Percentiles rank a stretch among this genome's conserved stretches.
Evolutionary conservation across 2,797 vertebrate genomes (phyloP).

Genomic region (Cyclura pinguis): DNA sequence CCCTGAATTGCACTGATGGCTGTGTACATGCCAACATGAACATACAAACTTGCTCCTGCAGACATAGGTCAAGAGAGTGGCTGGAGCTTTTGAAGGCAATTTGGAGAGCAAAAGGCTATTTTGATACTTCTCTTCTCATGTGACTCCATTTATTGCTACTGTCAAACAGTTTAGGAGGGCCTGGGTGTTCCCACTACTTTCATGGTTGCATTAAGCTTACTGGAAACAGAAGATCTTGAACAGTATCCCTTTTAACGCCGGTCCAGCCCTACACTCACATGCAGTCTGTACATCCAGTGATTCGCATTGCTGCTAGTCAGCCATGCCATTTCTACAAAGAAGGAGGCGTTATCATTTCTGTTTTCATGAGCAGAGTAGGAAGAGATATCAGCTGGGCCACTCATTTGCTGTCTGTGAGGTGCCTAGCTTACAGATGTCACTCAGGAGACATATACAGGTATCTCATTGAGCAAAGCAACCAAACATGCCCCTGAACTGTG

Average conservation of each 20-base stretch:
- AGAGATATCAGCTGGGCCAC: neutral
- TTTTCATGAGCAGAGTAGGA: neutral
- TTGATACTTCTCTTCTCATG: neutral
- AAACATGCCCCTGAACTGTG: neutral
- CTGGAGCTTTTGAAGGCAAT: slow-evolving; percentile 29
- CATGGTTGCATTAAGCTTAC: neutral
- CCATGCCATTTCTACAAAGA: neutral
- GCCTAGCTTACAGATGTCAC: slow-evolving; percentile 11
- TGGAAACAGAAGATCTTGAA: slow-evolving; percentile 6
- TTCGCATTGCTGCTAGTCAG: neutral
- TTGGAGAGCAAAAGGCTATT: neutral
- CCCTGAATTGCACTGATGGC: fast-evolving
- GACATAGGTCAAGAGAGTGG: neutral
- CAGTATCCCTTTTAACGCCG: neutral
- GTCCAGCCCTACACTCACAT: neutral
- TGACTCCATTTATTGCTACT: neutral
- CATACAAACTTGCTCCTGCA: neutral
- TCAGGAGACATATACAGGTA: neutral
- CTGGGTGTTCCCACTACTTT: neutral
- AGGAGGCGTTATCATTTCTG: neutral
- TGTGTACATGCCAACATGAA: neutral
- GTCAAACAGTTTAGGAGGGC: neutral
- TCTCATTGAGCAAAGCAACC: neutral
- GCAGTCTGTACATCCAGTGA: neutral
- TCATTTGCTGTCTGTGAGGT: neutral